These are phyloP conservation scores for Bacillus rossius DNA, from an alignment of 1,140 invertebrate genomes.

Conservation along the genomic window DNA sequence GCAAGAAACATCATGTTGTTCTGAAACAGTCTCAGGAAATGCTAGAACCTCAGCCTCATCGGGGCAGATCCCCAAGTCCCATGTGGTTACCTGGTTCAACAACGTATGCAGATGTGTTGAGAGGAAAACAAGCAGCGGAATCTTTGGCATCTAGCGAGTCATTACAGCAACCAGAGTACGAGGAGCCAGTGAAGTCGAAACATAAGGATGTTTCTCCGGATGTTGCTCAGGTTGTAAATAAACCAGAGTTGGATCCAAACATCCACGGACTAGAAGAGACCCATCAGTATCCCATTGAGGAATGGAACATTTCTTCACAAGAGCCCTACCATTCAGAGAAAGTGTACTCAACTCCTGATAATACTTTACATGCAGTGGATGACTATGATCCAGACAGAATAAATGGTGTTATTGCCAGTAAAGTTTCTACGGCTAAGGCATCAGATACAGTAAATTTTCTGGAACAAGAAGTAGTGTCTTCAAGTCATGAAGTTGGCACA, in stretches of 20 bases:
- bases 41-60: conserved; percentile 26
- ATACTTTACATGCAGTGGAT: too few relatives aligned
- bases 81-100: conserved; percentile 65
- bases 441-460: not conserved
- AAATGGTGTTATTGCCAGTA: not conserved
- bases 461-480: not conserved
- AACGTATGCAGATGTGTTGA: conserved; percentile 70
- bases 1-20: not conserved
- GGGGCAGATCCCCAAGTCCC: conserved; percentile 58
- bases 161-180: not conserved
- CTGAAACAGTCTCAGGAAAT: conserved; percentile 6
- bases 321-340: not conserved
- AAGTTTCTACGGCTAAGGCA: not conserved
- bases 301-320: not conserved
- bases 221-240: too few relatives aligned
- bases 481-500: not conserved
- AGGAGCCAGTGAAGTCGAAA: not conserved
- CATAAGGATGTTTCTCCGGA: not conserved
- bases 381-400: too few relatives aligned
- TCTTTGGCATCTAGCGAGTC: not conserved
- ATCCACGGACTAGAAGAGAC: not conserved
- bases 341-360: too few relatives aligned
- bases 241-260: not conserved
- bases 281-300: not conserved
- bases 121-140: conserved; percentile 41